These are phyloP conservation scores for Saccostrea echinata DNA, from an alignment of 1,140 invertebrate species.

Conservation along the genomic window DNA sequence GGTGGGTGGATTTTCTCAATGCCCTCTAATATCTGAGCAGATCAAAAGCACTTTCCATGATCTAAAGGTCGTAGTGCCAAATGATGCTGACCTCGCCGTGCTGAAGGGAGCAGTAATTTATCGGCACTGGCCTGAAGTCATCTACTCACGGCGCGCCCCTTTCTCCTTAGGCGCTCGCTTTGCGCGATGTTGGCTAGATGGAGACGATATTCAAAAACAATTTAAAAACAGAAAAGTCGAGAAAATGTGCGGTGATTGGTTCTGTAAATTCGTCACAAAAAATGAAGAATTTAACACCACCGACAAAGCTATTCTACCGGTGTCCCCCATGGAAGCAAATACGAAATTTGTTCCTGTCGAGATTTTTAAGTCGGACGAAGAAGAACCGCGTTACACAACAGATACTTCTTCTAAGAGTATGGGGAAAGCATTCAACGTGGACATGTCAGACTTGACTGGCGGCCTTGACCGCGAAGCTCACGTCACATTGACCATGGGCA, in stretches of 20 bases:
- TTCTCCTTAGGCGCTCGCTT: background rate
- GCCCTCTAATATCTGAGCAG: slow-evolving; percentile 3
- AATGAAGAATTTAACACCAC: background rate
- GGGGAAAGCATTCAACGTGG: slow-evolving; percentile 1
- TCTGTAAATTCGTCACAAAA: slow-evolving; percentile 27
- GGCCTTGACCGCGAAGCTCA: slow-evolving; percentile 1
- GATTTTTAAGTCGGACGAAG: slow-evolving; percentile 14
- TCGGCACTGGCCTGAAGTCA: slow-evolving; percentile 36
- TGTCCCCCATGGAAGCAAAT: background rate
- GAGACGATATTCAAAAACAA: background rate
- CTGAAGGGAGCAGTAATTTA: slow-evolving; percentile 48
- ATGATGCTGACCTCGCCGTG: slow-evolving; percentile 42
- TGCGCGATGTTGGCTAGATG: background rate
- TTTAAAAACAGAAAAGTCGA: background rate
- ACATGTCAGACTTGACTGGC: slow-evolving; percentile 37
- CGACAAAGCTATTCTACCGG: background rate
- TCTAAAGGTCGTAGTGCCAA: slow-evolving; percentile 25
- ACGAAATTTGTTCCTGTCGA: background rate
- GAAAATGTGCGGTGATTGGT: background rate
- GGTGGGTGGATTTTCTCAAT: slow-evolving; percentile 41
- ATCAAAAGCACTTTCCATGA: background rate
- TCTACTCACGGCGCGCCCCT: background rate
- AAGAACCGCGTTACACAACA: background rate
- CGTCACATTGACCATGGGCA: slow-evolving; percentile 31
- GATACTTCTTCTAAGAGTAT: background rate